Conservation (phyloP, 2,888 invertebrate species). For the Rambutsinella grinnellia region DNA sequence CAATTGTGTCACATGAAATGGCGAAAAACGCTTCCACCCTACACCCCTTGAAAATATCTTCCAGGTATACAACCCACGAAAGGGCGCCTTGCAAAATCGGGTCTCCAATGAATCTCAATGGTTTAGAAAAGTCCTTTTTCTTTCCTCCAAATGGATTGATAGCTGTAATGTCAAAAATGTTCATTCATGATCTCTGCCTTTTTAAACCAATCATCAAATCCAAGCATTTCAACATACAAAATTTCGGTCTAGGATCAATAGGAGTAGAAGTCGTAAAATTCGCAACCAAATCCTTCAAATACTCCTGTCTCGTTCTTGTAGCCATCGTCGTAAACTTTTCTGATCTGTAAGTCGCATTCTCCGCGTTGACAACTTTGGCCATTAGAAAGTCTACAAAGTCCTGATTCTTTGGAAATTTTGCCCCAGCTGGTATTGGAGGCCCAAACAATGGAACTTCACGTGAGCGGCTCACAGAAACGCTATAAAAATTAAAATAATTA, state of each 20-base stretch:
- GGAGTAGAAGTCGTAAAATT: slow-evolving; percentile 80
- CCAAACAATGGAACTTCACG: slow-evolving; percentile 97
- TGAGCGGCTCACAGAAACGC: slow-evolving; percentile 79
- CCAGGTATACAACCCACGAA: slow-evolving; percentile 84
- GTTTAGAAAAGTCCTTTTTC: slow-evolving; percentile 83
- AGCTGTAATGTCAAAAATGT: slow-evolving; percentile 71
- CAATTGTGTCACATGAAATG: slow-evolving; percentile 88
- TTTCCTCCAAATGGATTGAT: slow-evolving; percentile 80
- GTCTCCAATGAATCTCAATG: slow-evolving; percentile 79
- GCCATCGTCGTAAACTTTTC: slow-evolving; percentile 98
- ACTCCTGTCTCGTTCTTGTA: slow-evolving; percentile 93
- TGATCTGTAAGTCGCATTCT: slow-evolving; percentile 95
- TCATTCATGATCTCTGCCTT: neutral
- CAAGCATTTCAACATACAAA: slow-evolving; percentile 81
- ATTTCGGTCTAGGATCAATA: slow-evolving; percentile 87
- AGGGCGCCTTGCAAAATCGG: slow-evolving; percentile 80
- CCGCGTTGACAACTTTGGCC: slow-evolving; percentile 96
- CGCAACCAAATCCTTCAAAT: slow-evolving; percentile 90
- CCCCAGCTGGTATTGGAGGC: slow-evolving; percentile 91
- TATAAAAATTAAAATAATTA: too few relatives aligned
- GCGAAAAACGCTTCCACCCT: slow-evolving; percentile 85
- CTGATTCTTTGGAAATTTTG: slow-evolving; percentile 88
- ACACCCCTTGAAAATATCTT: slow-evolving; percentile 77
- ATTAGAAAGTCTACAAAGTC: slow-evolving; percentile 95
- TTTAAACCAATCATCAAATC: too few relatives aligned